Evolutionary conservation across 1,140 invertebrate genomes (phyloP).

Genomic region (Bombus vancouverensis): DNA sequence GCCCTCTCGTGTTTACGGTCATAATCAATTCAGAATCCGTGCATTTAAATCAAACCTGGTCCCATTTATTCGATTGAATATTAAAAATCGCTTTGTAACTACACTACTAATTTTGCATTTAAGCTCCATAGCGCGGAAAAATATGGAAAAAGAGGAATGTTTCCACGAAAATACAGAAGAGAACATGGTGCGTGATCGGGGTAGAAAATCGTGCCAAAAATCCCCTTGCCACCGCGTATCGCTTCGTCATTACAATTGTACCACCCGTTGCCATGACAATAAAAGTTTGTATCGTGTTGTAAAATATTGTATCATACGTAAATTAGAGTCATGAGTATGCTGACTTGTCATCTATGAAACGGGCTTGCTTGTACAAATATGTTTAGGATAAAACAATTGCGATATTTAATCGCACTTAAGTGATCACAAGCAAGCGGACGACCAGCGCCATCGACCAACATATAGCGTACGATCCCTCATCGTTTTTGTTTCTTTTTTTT

Average conservation of each 20-base stretch:
- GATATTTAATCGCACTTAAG: background rate
- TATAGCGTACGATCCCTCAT: constrained; percentile 22
- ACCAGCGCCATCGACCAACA: background rate
- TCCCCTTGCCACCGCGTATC: constrained; percentile 39
- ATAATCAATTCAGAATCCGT: constrained; percentile 21
- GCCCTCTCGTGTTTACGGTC: background rate
- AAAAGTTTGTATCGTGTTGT: constrained; percentile 78
- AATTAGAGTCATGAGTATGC: constrained; percentile 23
- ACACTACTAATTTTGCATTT: constrained; percentile 52
- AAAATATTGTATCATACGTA: constrained; percentile 78
- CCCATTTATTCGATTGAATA: constrained; percentile 3
- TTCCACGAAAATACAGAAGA: background rate
- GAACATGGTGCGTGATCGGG: constrained; percentile 45
- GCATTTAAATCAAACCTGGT: constrained; percentile 51
- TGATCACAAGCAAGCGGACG: background rate
- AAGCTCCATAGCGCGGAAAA: constrained; percentile 4
- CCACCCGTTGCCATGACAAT: constrained; percentile 81
- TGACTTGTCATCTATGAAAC: constrained; percentile 14
- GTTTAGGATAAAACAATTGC: background rate
- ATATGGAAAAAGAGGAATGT: background rate
- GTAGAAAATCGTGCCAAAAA: constrained; percentile 45
- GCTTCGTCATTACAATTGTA: constrained; percentile 49
- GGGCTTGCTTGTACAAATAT: constrained; percentile 45
- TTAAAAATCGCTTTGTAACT: constrained; percentile 18
- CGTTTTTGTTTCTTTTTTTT: constrained; percentile 1